These are phyloP conservation scores for Coregonus sp. DNA, from an alignment of 2,797 vertebrate species.

Conservation along the genomic window DNA sequence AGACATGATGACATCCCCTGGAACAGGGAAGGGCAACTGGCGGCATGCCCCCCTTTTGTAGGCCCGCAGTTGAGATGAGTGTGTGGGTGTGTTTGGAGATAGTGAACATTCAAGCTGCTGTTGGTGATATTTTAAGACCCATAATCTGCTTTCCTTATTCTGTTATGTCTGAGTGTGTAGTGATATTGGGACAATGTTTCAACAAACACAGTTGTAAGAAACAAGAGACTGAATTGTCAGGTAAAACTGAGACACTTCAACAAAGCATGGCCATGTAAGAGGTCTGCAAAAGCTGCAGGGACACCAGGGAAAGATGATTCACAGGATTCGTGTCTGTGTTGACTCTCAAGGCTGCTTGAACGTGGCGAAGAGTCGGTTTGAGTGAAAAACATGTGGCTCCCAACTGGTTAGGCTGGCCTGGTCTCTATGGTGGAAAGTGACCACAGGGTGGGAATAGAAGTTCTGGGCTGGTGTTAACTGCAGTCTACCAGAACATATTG, in stretches of 20 bases:
- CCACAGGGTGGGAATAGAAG: slow-evolving; percentile 34
- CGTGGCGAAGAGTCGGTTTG: slow-evolving; percentile 22
- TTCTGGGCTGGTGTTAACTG: slow-evolving; percentile 38
- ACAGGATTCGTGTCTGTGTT: slow-evolving; percentile 18
- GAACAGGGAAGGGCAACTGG: too few relatives aligned
- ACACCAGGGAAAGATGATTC: neutral
- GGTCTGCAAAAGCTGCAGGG: neutral
- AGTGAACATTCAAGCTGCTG: neutral
- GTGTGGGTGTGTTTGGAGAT: neutral
- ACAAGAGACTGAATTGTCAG: slow-evolving; percentile 1
- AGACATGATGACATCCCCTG: slow-evolving; percentile 22
- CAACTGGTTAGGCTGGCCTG: slow-evolving; percentile 22
- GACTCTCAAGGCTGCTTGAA: slow-evolving; percentile 23
- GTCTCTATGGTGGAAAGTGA: slow-evolving; percentile 49
- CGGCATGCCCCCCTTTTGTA: too few relatives aligned
- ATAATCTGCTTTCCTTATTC: slow-evolving; percentile 4
- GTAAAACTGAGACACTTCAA: neutral
- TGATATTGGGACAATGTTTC: neutral
- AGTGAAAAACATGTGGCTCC: slow-evolving; percentile 49
- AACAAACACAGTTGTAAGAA: neutral
- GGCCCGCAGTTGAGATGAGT: too few relatives aligned
- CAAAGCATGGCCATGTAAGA: neutral
- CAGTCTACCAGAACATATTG: slow-evolving; percentile 50
- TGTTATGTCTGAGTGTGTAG: neutral
- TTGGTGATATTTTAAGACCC: slow-evolving; percentile 20